Evolutionary conservation across 2,888 invertebrate genomes (phyloP), one percentile per base, ranked within the genome.

Genomic region (Drosophila pseudotalamancana): DNA sequence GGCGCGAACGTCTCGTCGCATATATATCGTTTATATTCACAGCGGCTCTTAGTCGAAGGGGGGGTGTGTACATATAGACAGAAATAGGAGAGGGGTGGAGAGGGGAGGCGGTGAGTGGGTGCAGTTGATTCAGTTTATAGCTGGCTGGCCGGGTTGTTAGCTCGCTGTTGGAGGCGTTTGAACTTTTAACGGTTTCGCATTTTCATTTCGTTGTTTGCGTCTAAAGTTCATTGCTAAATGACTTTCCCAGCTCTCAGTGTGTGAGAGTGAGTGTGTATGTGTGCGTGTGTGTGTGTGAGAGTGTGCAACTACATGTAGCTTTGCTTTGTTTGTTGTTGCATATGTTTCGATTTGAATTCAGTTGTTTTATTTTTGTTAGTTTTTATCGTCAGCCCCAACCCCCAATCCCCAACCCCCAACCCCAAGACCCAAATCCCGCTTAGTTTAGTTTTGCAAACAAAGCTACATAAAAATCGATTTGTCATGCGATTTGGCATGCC

Each of bases 151-250:
- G 64, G 56, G 60, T 70, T 72, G 79, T 74, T 77, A 71, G 69
- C 72, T 71, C 55, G 69, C 54, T 54, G 49, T 6, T 27, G 43
- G 42, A 49, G 84, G 87, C 81, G 55, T 64, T 80, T 80, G 87
- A 86, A 86, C 84, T 86, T 83, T 86, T 76, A 70, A 82, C 73
- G 68, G 51, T 69, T 80, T 79, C 70, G 27, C 68, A 78, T 78
- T 77, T 66, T 63, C 57, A 71, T 65, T 64, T 67, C 53, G 45
- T 64, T 53, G 59, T 68, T 65, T 59, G 59, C 54, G 48, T 60
- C 62, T 48, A 72, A 56, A 69, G 79, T 79, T 79, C 80, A 82
- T 84, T 80, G 81, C 55, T 42, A 45, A 73, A 59, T 56, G 39
- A 65, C 73, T 70, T 77, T 53, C 57, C 61, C 65, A 65, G 40